Evolutionary conservation across 1,140 invertebrate genomes (phyloP).

Genomic region (Solen grandis): DNA sequence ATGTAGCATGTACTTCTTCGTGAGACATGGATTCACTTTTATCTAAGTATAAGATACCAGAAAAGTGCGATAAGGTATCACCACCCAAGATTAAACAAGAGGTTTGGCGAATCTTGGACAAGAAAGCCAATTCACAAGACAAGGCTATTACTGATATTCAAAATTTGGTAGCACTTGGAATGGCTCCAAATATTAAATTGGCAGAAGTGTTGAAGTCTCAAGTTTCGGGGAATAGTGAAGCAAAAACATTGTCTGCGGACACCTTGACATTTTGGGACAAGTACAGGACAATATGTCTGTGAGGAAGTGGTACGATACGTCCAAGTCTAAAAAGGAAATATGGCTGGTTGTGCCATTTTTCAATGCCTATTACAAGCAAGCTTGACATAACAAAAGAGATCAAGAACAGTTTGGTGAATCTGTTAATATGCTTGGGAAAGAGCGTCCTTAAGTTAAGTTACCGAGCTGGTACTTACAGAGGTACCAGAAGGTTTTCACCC

Average conservation of each 20-base stretch:
- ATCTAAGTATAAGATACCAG: neutral
- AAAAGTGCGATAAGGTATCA: too few relatives aligned
- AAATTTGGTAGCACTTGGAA: neutral
- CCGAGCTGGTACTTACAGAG: too few relatives aligned
- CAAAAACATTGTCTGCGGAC: neutral
- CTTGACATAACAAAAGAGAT: neutral
- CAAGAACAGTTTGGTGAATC: constrained; percentile 4
- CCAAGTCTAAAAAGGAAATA: constrained; percentile 9
- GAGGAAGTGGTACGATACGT: too few relatives aligned
- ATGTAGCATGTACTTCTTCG: neutral
- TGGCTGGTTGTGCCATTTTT: neutral
- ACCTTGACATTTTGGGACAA: constrained; percentile 7
- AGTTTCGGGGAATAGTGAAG: too few relatives aligned
- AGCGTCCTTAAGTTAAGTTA: too few relatives aligned
- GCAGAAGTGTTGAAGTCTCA: constrained; percentile 5
- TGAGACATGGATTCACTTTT: neutral
- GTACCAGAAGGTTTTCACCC: too few relatives aligned
- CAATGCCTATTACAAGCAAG: neutral
- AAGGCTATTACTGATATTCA: constrained; percentile 6
- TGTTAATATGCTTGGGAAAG: neutral
- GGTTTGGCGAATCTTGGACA: neutral
- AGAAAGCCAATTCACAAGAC: neutral
- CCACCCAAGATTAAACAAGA: constrained; percentile 1
- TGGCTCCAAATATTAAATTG: constrained; percentile 3
- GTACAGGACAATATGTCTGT: neutral